Percentiles rank a stretch among this genome's conserved stretches.
These are phyloP conservation scores for Crenichthys baileyi DNA, from an alignment of 2,797 vertebrate species.

Conservation along the genomic window DNA sequence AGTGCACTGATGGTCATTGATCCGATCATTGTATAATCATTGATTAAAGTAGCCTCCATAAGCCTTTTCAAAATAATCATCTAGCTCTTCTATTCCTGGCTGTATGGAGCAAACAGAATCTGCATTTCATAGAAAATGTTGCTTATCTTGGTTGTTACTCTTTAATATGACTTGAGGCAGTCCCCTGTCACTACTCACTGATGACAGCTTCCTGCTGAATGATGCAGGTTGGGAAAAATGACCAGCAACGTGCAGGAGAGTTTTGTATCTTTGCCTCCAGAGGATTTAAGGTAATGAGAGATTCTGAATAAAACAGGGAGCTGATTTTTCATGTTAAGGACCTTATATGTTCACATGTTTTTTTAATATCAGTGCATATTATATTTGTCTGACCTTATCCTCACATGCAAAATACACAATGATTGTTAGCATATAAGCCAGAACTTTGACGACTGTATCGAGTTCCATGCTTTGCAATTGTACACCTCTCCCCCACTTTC, in stretches of 20 bases:
- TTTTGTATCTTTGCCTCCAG: constrained; percentile 22
- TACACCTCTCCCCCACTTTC: not conserved
- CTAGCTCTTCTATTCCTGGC: not conserved
- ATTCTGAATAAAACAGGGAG: constrained; percentile 33
- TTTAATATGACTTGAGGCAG: constrained; percentile 74
- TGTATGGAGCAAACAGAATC: not conserved
- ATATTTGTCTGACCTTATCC: constrained; percentile 28
- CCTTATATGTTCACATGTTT: not conserved
- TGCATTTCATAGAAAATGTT: constrained; percentile 7
- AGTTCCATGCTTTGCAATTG: not conserved
- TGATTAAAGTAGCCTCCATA: constrained; percentile 2
- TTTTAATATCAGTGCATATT: not conserved
- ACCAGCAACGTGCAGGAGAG: constrained; percentile 27
- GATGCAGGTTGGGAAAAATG: constrained; percentile 60
- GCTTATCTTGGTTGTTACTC: constrained; percentile 42
- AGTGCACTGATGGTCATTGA: too few relatives aligned
- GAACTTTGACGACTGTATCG: not conserved
- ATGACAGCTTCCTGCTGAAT: constrained; percentile 52
- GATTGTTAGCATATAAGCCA: not conserved
- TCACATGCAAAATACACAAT: constrained; percentile 3
- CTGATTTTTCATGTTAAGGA: constrained; percentile 3
- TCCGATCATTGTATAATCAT: constrained; percentile 5
- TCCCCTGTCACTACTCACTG: constrained; percentile 47
- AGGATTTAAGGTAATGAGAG: constrained; percentile 11
- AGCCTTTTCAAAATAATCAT: not conserved